Percentiles rank a stretch among this genome's conserved stretches.
Conservation (phyloP, 2,888 invertebrate genomes). For the Itoplectis maculator region DNA sequence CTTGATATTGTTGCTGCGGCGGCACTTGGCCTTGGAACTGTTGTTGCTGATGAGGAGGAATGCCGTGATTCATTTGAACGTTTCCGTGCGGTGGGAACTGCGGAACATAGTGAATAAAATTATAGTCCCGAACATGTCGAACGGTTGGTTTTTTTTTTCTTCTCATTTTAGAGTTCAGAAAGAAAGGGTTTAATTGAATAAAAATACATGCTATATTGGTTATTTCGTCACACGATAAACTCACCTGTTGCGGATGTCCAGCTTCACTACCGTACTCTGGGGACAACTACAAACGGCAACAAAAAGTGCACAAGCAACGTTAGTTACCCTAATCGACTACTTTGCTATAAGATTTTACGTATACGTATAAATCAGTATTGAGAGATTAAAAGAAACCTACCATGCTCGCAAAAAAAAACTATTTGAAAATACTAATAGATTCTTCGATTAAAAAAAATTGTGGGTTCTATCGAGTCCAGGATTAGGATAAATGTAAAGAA, state of each 20-base stretch:
- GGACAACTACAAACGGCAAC: constrained; percentile 77
- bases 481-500: no score
- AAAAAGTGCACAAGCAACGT: constrained; percentile 79
- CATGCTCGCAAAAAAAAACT: no score
- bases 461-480: no score
- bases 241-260: constrained; percentile 77
- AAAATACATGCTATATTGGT: constrained; percentile 35
- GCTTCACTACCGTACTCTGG: constrained; percentile 75
- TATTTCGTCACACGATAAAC: constrained; percentile 49
- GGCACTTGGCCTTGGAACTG: constrained; percentile 66
- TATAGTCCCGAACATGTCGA: neutral
- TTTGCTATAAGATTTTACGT: neutral
- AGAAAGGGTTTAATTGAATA: neutral
- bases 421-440: no score
- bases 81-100: constrained; percentile 75
- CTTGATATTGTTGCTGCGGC: constrained; percentile 72
- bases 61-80: constrained; percentile 55
- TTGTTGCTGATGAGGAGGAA: constrained; percentile 67
- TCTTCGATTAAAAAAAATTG: no score
- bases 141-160: neutral
- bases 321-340: constrained; percentile 72
- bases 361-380: neutral
- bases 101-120: constrained; percentile 33
- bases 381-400: neutral
- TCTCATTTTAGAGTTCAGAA: neutral